Evolutionary conservation across 2,113 vertebrate species (phyloP), one percentile per base, ranked within the genome.

Genomic region (Centropus bengalensis): DNA sequence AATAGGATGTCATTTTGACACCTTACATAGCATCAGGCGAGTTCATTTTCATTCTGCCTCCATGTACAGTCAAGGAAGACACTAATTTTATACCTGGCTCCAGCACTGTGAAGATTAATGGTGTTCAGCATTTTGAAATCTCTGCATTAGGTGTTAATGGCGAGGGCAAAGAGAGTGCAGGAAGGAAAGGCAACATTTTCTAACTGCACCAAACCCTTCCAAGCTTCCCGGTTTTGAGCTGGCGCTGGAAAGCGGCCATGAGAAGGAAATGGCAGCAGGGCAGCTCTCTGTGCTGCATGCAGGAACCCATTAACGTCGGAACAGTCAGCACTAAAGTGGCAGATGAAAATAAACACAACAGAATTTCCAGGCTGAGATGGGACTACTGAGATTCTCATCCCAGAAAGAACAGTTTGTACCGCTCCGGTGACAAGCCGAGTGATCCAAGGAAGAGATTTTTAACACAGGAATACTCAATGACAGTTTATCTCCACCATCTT

Each of bases 11-110:
- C 67, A 6, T 23, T 15, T 27, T 8, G 12, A 5, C 33, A 32
- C 6, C 54, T 32, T 6, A 22, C 0, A 17, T 9, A 30, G 33
- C 66, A 6, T 9, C 13, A 21, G 66, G 23, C 1, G 28, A 62
- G 73, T 13, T 33, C 24, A 2, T 14, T 28, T 62, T 27, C 60
- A 27, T 44, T 14, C 58, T 28, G 60, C 73, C 56, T 60, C 33
- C 33, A 10, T 2, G 12, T 2, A 19, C 2, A 44, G 49, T 6
- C 70, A 49, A 49, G 77, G 44, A 62, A 36, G 54, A 42, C 6
- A 23, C 71, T 22, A 2, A n/a, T 49, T 55, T 10, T 23, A 60
- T n/a, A 51, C 56, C 52, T 7, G 16, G 30, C 56, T 44, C 76
- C 64, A 54, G 63, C 27, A 14, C 0, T 1, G 38, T 2, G 38